These are phyloP conservation scores for Epirrhoe alternata DNA, from an alignment of 2,888 invertebrate species.

Conservation along the genomic window DNA sequence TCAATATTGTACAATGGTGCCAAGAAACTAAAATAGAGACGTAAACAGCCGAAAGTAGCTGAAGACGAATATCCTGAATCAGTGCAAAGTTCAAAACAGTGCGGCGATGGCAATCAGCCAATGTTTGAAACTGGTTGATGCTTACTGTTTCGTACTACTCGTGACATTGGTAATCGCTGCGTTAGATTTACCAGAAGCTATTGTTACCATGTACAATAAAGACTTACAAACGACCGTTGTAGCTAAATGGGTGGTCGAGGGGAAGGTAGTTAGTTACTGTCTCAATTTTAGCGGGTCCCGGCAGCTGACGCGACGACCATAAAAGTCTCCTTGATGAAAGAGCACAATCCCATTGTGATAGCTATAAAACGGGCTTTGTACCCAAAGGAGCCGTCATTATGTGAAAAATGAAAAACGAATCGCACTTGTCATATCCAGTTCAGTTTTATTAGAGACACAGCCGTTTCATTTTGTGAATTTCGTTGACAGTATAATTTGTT, in stretches of 20 bases:
- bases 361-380: slow-evolving; percentile 81
- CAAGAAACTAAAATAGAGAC: slow-evolving; percentile 72
- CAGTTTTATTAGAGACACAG: slow-evolving; percentile 62
- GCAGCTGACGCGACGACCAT: slow-evolving; percentile 76
- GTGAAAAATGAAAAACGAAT: slow-evolving; percentile 81
- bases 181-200: slow-evolving; percentile 24
- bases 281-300: slow-evolving; percentile 75
- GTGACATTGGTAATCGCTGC: slow-evolving; percentile 32
- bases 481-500: slow-evolving; percentile 42
- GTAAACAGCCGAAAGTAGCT: slow-evolving; percentile 71
- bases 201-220: slow-evolving; percentile 36
- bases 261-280: slow-evolving; percentile 66
- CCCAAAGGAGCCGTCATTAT: slow-evolving; percentile 73
- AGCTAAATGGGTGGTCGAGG: slow-evolving; percentile 53
- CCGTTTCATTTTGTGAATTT: slow-evolving; percentile 53
- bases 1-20: slow-evolving; percentile 53
- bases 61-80: slow-evolving; percentile 75
- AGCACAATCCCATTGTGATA: slow-evolving; percentile 81
- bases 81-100: slow-evolving; percentile 77
- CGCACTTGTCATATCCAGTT: slow-evolving; percentile 73
- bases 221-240: slow-evolving; percentile 51
- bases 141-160: slow-evolving; percentile 51
- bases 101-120: slow-evolving; percentile 73
- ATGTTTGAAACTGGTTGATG: slow-evolving; percentile 54
- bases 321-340: slow-evolving; percentile 81